Evolutionary conservation across 1,140 invertebrate genomes (phyloP), one percentile per base, ranked within the genome.

Genomic region (Choristoneura fumiferana): DNA sequence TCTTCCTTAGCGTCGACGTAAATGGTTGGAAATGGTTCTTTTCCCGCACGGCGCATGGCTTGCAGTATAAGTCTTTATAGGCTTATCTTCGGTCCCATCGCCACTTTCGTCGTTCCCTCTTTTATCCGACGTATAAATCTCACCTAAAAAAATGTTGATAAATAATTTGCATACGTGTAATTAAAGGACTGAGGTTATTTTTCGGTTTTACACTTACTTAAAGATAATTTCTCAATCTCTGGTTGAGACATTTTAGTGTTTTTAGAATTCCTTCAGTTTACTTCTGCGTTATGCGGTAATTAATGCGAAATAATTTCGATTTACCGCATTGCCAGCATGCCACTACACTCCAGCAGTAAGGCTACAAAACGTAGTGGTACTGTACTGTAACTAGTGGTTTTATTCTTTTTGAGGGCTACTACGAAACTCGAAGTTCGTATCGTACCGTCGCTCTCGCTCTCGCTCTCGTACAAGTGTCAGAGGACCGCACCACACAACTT

Each of bases 111-210:
- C 97, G 71, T 79, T 92, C 8, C 97, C 97, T 76, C 81, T 89
- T 73, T 95, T 96, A 45, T 99, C 97, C 0, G 97, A 99, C 0
- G 97, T 98, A 84, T 97, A 99, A 59, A 98, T 91, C 66, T 92
- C 92, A 12, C 63, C 89, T 90, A 62, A 49, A 76, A 80, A 15
- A 29, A 33, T 22, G 1, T 45, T n/a, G n/a, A n/a, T n/a, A n/a
- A n/a, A 45, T 4, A 13, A 14, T 39, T 56, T 58, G 57, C 57
- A 56, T 63, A 63, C 54, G 62, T 63, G 57, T 57, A 40, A 33
- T n/a, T n/a, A n/a, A n/a, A n/a, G n/a, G n/a, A 40, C 9, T 49
- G 17, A 59, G 62, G 62, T 63, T 63, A 63, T 49, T 39, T 57
- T 10, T 13, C n/a, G 3, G 1, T 38, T 34, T 14, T 22, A 6